A percentile compares a stretch with the other conserved stretches of the same genome.
Evolutionary conservation across 1,140 invertebrate genomes (phyloP).

Genomic region (Holcopasites calliopsidis): DNA sequence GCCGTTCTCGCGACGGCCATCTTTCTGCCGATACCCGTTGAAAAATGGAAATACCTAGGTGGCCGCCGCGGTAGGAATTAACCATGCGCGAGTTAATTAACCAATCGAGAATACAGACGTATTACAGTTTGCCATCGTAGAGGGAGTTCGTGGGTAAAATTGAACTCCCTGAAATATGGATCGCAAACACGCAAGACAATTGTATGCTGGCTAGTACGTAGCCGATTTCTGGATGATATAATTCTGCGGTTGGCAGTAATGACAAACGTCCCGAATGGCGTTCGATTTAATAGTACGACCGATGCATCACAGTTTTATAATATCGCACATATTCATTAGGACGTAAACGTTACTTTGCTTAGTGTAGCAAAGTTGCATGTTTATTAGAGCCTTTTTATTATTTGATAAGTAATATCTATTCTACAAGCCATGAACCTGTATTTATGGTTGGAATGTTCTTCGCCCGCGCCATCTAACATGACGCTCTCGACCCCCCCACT

Average conservation of each 20-base stretch:
- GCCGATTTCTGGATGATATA: constrained; percentile 45
- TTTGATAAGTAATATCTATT: too few relatives aligned
- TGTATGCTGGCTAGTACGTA: not conserved
- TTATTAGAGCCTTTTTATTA: too few relatives aligned
- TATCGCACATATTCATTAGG: constrained; percentile 13
- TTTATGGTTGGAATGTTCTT: too few relatives aligned
- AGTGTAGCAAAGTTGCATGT: too few relatives aligned
- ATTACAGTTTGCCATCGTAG: constrained; percentile 2
- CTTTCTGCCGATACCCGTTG: not conserved
- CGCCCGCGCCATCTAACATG: too few relatives aligned
- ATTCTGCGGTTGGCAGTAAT: constrained; percentile 40
- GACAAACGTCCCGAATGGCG: constrained; percentile 44
- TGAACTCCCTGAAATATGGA: constrained; percentile 21
- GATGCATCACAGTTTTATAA: constrained; percentile 42
- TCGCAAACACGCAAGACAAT: constrained; percentile 5
- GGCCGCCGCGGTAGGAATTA: not conserved
- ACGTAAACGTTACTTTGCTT: constrained; percentile 1
- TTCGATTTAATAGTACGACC: constrained; percentile 35
- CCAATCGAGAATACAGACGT: constrained; percentile 17
- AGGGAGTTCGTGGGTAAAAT: constrained; percentile 15
- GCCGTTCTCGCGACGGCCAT: not conserved
- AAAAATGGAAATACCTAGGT: constrained; percentile 10
- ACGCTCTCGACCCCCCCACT: too few relatives aligned
- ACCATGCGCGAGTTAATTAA: not conserved
- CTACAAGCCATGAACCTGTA: too few relatives aligned